phyloP scores from a whole-genome alignment of 2,113 vertebrate species.

The Promerops cafer region DNA sequence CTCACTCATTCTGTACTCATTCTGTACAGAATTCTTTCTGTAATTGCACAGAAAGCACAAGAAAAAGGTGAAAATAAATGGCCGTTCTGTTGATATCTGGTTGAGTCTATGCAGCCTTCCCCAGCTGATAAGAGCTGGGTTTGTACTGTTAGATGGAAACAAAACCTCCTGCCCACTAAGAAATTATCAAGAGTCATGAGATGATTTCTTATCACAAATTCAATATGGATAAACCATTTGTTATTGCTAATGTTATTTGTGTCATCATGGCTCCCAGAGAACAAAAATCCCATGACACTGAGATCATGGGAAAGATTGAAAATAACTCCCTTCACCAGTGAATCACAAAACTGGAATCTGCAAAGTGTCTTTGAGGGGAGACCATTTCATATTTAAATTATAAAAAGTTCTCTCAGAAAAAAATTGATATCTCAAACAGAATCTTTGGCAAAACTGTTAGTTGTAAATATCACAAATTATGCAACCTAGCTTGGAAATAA shows the following conservation, averaged over 20 bases:
- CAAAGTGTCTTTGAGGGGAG: not conserved
- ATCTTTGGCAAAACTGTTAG: not conserved
- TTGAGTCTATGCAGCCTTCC: not conserved
- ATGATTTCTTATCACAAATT: not conserved
- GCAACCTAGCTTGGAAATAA: not conserved
- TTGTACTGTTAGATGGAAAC: not conserved
- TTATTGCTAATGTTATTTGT: not conserved
- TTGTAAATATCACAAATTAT: not conserved
- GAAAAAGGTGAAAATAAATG: not conserved
- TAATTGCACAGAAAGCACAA: not conserved
- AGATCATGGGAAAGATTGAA: conserved; percentile 71
- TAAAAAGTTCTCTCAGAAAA: not conserved
- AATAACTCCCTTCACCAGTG: conserved; percentile 52
- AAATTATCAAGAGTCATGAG: not conserved
- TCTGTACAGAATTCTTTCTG: too few relatives aligned
- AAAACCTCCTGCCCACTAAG: not conserved
- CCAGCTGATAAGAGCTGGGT: fast-evolving
- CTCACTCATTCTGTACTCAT: too few relatives aligned
- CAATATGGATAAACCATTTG: not conserved
- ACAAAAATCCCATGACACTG: conserved; percentile 55
- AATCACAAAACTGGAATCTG: conserved; percentile 64
- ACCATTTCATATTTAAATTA: not conserved
- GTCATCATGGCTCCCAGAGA: not conserved
- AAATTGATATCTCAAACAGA: not conserved
- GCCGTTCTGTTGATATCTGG: not conserved